Base-by-base conservation (phyloP, 2,113 vertebrate species). In the Scopus umbretta region DNA sequence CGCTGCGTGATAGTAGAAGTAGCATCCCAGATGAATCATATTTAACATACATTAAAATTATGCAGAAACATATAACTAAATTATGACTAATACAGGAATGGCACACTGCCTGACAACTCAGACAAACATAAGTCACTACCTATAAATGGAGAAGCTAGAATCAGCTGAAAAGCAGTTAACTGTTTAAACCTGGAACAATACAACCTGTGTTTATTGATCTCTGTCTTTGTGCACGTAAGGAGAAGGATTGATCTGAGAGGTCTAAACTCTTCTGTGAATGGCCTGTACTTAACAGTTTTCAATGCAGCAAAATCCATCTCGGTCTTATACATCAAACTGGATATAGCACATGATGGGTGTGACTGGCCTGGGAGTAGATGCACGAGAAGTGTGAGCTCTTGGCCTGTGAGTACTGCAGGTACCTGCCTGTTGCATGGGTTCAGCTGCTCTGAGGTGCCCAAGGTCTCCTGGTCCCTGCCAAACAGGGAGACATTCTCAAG, bases 1-100 rank as follows among this genome's bases (percentile, higher is more conserved):
- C 67, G 32, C 52, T 85, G 61, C 1, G 0, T 75, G 52, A 66
- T 20, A 58, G 45, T 15, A 72, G 67, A 93, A 93, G 52, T 40
- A 66, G 27, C 55, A 56, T 74, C 30, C 15, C 27, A 84, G 80
- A 89, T 95, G 91, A 96, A 63, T 96, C 92, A 89, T 87, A 58
- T 85, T 83, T 92, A 80, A 81, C 40, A 92, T 83, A 84, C 13
- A 72, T 84, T 81, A 87, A 75, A 91, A 92, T 84, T 65, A 84
- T 86, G 66, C 56, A 86, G 80, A 81, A 95, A 92, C 36, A 47
- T 72, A 21, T 67, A 96, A 91, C 38, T 65, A 75, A 91, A 75
- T 91, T 82, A 45, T 89, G 94, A 94, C 83, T 97, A 97, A 97
- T 81, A 86, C 20, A 68, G 49, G 40, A 84, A 93, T 95, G 92